A percentile compares a stretch with the other conserved stretches of the same genome.
Conservation (phyloP, 1,140 invertebrate species). For the Marisa cornuarietis region DNA sequence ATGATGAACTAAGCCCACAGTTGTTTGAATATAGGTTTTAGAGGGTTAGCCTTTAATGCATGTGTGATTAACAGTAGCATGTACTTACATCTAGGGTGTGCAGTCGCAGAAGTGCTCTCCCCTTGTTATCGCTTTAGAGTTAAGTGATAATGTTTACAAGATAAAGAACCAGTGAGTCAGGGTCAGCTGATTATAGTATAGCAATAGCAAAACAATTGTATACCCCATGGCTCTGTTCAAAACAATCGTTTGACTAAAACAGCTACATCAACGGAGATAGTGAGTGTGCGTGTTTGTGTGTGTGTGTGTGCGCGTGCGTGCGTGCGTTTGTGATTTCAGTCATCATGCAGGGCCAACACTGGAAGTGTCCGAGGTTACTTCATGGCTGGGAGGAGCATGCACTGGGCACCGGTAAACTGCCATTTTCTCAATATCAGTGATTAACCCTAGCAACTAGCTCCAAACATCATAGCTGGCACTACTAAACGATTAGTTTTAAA, state of each 20-base stretch:
- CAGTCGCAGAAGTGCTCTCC: too few relatives aligned
- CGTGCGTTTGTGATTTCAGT: slow-evolving; percentile 51
- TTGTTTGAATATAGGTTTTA: too few relatives aligned
- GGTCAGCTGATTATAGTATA: background rate
- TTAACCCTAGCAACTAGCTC: background rate
- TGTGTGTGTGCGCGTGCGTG: slow-evolving; percentile 2
- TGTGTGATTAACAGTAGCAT: too few relatives aligned
- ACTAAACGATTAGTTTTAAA: too few relatives aligned
- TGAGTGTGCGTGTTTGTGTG: slow-evolving; percentile 11
- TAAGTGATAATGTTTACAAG: too few relatives aligned
- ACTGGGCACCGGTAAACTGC: slow-evolving; percentile 65
- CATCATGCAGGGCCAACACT: slow-evolving; percentile 65
- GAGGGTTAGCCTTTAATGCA: too few relatives aligned
- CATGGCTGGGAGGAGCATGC: slow-evolving; percentile 69
- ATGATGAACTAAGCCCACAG: too few relatives aligned
- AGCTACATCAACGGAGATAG: too few relatives aligned
- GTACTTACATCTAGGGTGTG: too few relatives aligned
- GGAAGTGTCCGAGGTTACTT: slow-evolving; percentile 71
- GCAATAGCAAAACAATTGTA: too few relatives aligned
- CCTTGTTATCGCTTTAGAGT: too few relatives aligned
- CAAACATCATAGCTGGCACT: too few relatives aligned
- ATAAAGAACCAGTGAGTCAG: background rate
- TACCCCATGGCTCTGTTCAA: background rate
- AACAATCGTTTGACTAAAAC: background rate
- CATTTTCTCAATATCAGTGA: background rate